Conservation (phyloP, 2,113 vertebrate species). For the Brienomyrus longianalis region DNA sequence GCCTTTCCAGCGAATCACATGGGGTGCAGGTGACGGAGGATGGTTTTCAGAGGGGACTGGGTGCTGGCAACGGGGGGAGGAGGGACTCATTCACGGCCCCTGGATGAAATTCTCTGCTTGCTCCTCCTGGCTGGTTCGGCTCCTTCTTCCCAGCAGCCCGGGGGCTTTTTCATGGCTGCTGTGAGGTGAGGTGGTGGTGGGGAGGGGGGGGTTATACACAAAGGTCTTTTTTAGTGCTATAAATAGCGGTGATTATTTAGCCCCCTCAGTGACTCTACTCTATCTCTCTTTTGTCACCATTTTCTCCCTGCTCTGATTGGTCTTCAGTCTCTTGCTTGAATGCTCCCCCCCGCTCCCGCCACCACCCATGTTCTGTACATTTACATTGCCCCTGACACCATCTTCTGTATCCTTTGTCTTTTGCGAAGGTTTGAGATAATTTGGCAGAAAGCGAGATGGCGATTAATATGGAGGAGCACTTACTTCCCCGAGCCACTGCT, state of each 20-base stretch:
- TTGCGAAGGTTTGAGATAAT: background rate
- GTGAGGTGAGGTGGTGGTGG: background rate
- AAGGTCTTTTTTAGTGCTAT: constrained; percentile 21
- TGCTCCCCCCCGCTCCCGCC: background rate
- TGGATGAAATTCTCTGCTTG: background rate
- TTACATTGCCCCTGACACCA: background rate
- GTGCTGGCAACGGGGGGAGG: background rate
- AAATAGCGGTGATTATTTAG: constrained; percentile 20
- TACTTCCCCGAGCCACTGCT: background rate
- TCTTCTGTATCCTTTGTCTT: background rate
- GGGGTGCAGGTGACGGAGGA: background rate
- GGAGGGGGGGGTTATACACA: background rate
- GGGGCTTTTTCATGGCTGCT: background rate
- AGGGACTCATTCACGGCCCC: background rate
- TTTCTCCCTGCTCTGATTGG: background rate
- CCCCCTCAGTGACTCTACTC: background rate
- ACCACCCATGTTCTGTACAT: background rate
- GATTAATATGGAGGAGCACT: background rate
- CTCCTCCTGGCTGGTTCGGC: background rate
- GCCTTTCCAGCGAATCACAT: background rate
- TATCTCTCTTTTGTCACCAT: constrained; percentile 3
- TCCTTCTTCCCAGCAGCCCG: background rate
- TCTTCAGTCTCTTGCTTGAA: background rate
- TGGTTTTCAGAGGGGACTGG: background rate
- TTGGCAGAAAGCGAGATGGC: background rate